Evolutionary conservation across 2,113 vertebrate species (phyloP).

Genomic region (Morone saxatilis): DNA sequence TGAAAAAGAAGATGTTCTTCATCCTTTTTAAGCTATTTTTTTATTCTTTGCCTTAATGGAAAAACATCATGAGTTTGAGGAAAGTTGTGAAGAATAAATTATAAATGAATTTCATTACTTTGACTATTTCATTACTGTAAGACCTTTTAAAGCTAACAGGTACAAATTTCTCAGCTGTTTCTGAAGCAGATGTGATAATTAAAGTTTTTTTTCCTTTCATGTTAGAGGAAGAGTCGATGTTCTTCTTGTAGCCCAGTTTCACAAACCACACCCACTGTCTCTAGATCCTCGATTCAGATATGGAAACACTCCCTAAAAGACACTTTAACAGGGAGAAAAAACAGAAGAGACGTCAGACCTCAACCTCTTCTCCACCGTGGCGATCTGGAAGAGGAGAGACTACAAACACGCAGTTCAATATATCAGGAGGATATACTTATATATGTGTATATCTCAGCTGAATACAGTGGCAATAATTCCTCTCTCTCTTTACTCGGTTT

Average conservation of each 20-base stretch:
- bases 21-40: background rate
- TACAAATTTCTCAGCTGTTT: background rate
- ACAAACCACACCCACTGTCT: too few relatives aligned
- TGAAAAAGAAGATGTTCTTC: background rate
- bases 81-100: background rate
- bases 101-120: too few relatives aligned
- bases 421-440: background rate
- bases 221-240: too few relatives aligned
- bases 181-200: background rate
- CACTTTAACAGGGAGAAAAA: too few relatives aligned
- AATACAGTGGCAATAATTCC: background rate
- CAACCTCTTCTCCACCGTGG: background rate
- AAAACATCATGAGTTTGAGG: slow-evolving; percentile 9
- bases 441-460: background rate
- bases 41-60: background rate
- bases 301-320: too few relatives aligned
- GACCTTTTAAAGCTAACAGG: too few relatives aligned
- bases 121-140: too few relatives aligned
- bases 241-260: too few relatives aligned
- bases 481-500: background rate
- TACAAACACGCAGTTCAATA: background rate
- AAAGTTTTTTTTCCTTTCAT: background rate
- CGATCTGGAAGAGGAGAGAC: background rate
- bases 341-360: too few relatives aligned
- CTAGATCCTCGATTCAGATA: too few relatives aligned